A percentile compares a stretch with the other conserved stretches of the same genome.
These are phyloP conservation scores for Drosophila planitibia DNA, from an alignment of 2,888 invertebrate genomes.

Conservation along the genomic window DNA sequence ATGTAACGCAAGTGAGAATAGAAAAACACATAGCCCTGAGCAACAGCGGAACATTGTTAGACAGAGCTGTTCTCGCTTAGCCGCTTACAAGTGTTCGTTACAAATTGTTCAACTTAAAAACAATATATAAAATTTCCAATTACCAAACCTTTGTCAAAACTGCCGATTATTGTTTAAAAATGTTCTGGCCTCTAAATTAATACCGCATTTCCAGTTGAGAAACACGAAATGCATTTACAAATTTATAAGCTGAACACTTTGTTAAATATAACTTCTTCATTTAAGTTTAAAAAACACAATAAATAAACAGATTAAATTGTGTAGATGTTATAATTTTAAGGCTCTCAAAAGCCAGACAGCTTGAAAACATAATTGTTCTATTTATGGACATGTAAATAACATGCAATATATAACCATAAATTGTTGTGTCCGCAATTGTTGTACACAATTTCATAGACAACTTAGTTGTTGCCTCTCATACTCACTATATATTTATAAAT, in stretches of 20 bases:
- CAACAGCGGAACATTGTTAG: too few relatives aligned
- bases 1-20: neutral
- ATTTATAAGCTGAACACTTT: neutral
- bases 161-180: neutral
- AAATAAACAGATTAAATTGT: neutral
- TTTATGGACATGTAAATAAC: conserved; percentile 5
- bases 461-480: conserved; percentile 14
- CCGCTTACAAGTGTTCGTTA: too few relatives aligned
- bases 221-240: neutral
- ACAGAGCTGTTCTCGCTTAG: too few relatives aligned
- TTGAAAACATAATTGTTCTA: conserved; percentile 3
- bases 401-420: conserved; percentile 7
- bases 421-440: conserved; percentile 2
- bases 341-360: neutral
- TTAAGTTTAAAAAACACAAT: neutral
- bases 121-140: too few relatives aligned
- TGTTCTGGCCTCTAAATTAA: neutral
- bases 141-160: neutral
- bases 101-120: too few relatives aligned
- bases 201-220: neutral
- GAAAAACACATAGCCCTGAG: too few relatives aligned
- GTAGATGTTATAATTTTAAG: neutral
- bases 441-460: conserved; percentile 4
- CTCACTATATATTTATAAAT: conserved; percentile 16
- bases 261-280: neutral